Evolutionary conservation across 2,113 vertebrate species (phyloP).

Genomic region (Pygoscelis adeliae): DNA sequence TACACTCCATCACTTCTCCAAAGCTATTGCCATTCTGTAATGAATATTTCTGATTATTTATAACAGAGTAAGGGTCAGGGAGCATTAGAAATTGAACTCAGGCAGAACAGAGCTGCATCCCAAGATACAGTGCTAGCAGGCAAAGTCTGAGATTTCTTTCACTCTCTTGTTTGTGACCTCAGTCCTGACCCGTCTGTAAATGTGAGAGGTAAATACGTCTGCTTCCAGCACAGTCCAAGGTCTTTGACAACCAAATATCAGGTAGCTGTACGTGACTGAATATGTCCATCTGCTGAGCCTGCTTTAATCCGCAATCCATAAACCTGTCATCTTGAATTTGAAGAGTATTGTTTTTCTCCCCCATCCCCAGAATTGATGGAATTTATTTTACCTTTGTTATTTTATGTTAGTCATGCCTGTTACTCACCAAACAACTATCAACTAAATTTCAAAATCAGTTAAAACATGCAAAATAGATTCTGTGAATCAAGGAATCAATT

Average conservation of each 20-base stretch:
- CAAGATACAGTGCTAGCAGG: neutral
- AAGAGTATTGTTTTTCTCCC: neutral
- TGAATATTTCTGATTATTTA: conserved; percentile 68
- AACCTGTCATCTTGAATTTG: neutral
- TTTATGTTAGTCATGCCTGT: neutral
- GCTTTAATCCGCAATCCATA: neutral
- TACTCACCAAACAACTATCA: neutral
- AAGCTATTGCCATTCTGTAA: conserved; percentile 49
- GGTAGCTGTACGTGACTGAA: neutral
- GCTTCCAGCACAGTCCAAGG: conserved; percentile 1
- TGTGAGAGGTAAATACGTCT: conserved; percentile 27
- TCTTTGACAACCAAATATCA: neutral
- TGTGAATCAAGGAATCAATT: neutral
- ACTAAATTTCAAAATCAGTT: neutral
- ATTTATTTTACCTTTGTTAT: neutral
- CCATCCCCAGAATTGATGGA: neutral
- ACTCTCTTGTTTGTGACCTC: neutral
- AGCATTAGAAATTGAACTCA: conserved; percentile 24
- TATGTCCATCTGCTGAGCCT: neutral
- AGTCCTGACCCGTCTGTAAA: neutral
- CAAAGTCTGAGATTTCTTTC: conserved; percentile 20
- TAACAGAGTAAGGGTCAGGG: conserved; percentile 46
- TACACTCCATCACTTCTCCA: conserved; percentile 23
- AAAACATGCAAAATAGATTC: neutral
- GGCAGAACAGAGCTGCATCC: neutral